Evolutionary conservation across 2,113 vertebrate species (phyloP).

Genomic region (Planiliza haematocheilus): DNA sequence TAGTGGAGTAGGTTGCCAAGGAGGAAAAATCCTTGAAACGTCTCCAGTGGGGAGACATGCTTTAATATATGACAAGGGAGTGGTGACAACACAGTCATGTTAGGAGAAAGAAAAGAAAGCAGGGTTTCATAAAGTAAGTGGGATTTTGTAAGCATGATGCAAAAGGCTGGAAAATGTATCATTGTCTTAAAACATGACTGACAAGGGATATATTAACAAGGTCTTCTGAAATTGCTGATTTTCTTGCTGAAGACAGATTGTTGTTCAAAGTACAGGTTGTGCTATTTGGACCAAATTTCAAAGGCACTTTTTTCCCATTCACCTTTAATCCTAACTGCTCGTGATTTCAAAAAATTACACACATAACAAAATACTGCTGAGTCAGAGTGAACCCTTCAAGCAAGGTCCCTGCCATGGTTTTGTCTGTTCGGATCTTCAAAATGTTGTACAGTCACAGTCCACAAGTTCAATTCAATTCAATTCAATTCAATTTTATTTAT

Average conservation of each 20-base stretch:
- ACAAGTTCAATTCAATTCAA: no score
- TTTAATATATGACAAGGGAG: constrained; percentile 48
- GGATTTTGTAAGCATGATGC: background rate
- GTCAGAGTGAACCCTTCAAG: constrained; percentile 1
- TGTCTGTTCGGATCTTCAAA: no score
- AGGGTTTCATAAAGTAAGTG: background rate
- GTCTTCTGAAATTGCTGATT: background rate
- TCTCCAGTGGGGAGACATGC: constrained; percentile 38
- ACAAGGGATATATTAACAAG: background rate
- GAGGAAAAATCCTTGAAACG: constrained; percentile 52
- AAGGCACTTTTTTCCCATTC: background rate
- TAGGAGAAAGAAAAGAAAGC: constrained; percentile 29
- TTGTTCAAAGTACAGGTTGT: constrained; percentile 15
- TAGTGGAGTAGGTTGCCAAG: constrained; percentile 49
- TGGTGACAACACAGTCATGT: constrained; percentile 37
- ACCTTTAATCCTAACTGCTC: constrained; percentile 1
- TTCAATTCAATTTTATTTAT: no score
- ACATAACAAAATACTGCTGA: background rate
- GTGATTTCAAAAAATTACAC: constrained; percentile 13
- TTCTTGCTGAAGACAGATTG: constrained; percentile 25
- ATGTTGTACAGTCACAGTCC: no score
- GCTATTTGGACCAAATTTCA: constrained; percentile 12
- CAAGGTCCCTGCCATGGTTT: background rate
- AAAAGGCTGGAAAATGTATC: constrained; percentile 12
- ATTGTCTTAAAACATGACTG: constrained; percentile 11